Percentiles rank a stretch among this genome's conserved stretches.
These are phyloP conservation scores for Schizotus pectinicornis DNA, from an alignment of 2,888 invertebrate species.

Conservation along the genomic window DNA sequence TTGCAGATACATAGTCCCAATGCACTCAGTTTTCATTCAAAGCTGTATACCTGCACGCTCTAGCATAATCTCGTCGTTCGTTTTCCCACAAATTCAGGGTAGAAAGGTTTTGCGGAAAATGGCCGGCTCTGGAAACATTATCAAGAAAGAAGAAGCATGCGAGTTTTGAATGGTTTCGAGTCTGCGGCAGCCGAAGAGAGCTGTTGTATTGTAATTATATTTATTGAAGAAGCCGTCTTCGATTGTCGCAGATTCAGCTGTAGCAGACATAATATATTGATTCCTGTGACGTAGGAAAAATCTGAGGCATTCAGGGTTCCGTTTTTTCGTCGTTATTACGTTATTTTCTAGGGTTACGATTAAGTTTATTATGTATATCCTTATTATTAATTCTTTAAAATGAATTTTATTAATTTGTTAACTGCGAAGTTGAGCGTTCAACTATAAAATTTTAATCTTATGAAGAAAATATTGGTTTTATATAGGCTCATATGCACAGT, in stretches of 20 bases:
- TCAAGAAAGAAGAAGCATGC: constrained; percentile 8
- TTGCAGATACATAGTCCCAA: constrained; percentile 14
- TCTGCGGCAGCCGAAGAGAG: constrained; percentile 3
- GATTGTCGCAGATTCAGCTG: constrained; percentile 13
- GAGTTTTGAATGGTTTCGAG: background rate
- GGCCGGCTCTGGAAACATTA: background rate
- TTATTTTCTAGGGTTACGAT: constrained; percentile 34
- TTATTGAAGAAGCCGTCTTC: constrained; percentile 18
- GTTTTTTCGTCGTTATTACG: constrained; percentile 35
- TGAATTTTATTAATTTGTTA: constrained; percentile 30
- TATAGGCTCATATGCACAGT: constrained; percentile 20
- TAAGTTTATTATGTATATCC: constrained; percentile 37
- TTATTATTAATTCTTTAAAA: constrained; percentile 28
- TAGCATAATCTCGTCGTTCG: background rate
- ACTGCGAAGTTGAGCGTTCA: constrained; percentile 19
- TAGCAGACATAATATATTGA: constrained; percentile 13
- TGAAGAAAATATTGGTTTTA: constrained; percentile 22
- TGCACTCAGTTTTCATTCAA: constrained; percentile 27
- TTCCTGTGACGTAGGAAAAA: constrained; percentile 25
- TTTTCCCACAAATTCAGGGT: background rate
- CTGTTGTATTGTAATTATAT: constrained; percentile 28
- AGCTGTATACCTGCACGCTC: constrained; percentile 4
- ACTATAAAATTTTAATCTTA: constrained; percentile 16
- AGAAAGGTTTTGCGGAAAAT: background rate
- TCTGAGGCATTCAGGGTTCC: constrained; percentile 52